phyloP scores from a whole-genome alignment of 2,113 vertebrate species.

The Eurystomus gularis region DNA sequence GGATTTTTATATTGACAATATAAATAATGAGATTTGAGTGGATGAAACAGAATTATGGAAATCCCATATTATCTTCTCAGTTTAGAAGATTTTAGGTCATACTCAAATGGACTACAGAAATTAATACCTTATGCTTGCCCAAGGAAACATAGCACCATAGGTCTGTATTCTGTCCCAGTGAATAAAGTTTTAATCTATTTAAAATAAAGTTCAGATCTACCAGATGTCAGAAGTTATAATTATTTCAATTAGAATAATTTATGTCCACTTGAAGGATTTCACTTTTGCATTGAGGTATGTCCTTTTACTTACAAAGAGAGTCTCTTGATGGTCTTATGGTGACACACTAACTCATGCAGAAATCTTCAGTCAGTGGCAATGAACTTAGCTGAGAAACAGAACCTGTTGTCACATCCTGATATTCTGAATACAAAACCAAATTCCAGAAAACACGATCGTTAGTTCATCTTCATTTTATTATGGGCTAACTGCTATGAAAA shows the following conservation, averaged over 20 bases:
- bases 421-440: not conserved
- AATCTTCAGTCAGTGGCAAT: not conserved
- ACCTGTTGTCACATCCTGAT: not conserved
- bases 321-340: not conserved
- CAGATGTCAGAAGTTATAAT: not conserved
- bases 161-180: not conserved
- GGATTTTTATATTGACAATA: not conserved
- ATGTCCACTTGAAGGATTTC: not conserved
- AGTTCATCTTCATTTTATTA: not conserved
- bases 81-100: not conserved
- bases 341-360: not conserved
- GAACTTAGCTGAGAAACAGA: not conserved
- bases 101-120: not conserved
- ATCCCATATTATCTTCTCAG: not conserved
- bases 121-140: not conserved
- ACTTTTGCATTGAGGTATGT: not conserved
- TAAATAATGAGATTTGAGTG: not conserved
- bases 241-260: not conserved
- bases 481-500: not conserved
- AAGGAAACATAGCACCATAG: not conserved
- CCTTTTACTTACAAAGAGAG: not conserved
- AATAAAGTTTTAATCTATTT: not conserved
- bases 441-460: not conserved
- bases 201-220: not conserved
- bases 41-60: not conserved